Evolutionary conservation across 2,113 vertebrate species (phyloP).

Genomic region (Callocephalon fimbriatum): DNA sequence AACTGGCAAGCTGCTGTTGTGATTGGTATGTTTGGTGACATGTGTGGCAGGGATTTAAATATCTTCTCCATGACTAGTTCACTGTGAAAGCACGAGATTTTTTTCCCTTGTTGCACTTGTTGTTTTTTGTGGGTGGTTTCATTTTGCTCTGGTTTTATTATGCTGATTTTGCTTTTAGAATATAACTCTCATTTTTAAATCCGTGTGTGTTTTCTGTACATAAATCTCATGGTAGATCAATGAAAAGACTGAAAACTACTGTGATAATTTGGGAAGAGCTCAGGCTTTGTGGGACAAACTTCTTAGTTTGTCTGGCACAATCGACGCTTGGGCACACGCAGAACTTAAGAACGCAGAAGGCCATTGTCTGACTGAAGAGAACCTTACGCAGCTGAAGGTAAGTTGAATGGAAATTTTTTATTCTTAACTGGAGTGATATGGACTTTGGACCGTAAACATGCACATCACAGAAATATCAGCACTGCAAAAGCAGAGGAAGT

Average conservation of each 20-base stretch:
- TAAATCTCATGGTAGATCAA: conserved; percentile 81
- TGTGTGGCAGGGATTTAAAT: conserved; percentile 65
- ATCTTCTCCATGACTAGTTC: conserved; percentile 30
- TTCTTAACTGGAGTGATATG: fast-evolving
- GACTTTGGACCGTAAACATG: neutral
- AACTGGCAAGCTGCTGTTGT: conserved; percentile 52
- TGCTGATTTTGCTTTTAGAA: neutral
- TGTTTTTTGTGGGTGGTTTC: neutral
- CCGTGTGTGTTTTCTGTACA: neutral
- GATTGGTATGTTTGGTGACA: conserved; percentile 63
- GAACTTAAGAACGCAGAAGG: conserved; percentile 78
- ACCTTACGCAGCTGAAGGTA: conserved; percentile 84
- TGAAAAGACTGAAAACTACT: conserved; percentile 89
- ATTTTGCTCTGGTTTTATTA: neutral
- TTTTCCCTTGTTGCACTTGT: neutral
- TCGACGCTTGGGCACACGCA: conserved; percentile 81
- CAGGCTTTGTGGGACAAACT: conserved; percentile 94
- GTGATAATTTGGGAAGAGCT: conserved; percentile 87
- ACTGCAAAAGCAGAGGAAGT: neutral
- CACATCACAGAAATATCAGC: neutral
- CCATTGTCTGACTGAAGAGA: conserved; percentile 73
- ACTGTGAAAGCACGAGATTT: neutral
- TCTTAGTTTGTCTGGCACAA: conserved; percentile 78
- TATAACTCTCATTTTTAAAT: neutral
- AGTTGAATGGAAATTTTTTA: neutral